Percentiles rank a stretch among this genome's conserved stretches.
Conservation (phyloP, 2,797 vertebrate species). For the Gymnopithys bicolor region DNA sequence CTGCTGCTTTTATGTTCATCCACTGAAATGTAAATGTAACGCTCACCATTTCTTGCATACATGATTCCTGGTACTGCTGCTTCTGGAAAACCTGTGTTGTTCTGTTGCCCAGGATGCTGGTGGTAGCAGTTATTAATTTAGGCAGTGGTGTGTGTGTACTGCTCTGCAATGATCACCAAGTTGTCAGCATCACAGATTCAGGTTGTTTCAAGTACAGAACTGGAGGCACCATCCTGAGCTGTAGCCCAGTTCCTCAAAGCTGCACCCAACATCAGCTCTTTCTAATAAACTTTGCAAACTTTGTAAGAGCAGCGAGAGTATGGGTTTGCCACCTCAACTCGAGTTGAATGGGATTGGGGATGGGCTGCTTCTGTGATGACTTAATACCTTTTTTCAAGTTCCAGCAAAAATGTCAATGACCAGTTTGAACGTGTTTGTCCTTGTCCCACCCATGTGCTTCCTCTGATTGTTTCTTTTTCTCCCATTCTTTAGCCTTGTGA, state of each 20-base stretch:
- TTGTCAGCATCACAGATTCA: not conserved
- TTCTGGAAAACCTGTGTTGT: not conserved
- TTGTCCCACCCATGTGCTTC: not conserved
- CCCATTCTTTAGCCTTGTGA: not conserved
- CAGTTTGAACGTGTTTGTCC: not conserved
- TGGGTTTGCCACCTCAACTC: not conserved
- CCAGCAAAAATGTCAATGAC: not conserved
- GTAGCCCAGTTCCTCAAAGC: not conserved
- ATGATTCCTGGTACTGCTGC: not conserved
- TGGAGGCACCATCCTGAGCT: not conserved
- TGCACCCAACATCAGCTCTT: not conserved
- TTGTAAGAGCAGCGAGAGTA: not conserved
- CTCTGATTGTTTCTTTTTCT: not conserved
- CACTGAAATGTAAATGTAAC: not conserved
- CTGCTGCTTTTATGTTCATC: not conserved
- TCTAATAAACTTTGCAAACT: not conserved
- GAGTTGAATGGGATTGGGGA: not conserved
- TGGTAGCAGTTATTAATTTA: not conserved
- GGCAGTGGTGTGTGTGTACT: not conserved
- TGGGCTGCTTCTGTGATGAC: not conserved
- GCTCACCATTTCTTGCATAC: not conserved
- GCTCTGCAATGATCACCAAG: not conserved
- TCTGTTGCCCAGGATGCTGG: not conserved
- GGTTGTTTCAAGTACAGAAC: not conserved
- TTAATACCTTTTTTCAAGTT: not conserved